Conservation (phyloP, 2,888 invertebrate species). For the Molorchus minor region DNA sequence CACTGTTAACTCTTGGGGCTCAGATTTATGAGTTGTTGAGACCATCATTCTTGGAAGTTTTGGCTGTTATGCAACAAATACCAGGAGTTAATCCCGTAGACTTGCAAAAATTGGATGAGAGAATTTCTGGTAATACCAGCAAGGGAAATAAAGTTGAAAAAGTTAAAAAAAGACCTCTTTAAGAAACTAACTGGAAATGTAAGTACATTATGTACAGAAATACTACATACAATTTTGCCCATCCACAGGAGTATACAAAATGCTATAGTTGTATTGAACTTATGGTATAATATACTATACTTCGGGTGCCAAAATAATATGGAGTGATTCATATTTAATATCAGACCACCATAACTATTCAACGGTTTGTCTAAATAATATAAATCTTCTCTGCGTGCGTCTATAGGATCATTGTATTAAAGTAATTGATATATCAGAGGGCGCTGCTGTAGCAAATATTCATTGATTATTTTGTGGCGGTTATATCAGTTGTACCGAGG, state of each 20-base stretch:
- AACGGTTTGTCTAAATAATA: no score
- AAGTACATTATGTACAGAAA: conserved; percentile 52
- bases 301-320: no score
- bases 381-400: no score
- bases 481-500: no score
- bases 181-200: conserved; percentile 87
- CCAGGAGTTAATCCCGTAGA: conserved; percentile 84
- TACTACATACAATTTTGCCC: conserved; percentile 1
- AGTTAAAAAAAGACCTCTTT: conserved; percentile 88
- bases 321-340: no score
- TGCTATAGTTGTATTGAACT: no score
- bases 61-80: conserved; percentile 78
- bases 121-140: conserved; percentile 72
- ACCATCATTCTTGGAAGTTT: conserved; percentile 77
- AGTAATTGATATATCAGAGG: no score
- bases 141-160: conserved; percentile 87
- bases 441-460: no score
- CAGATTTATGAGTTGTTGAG: conserved; percentile 86
- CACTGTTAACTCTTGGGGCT: conserved; percentile 80
- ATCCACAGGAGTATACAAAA: not conserved
- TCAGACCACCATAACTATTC: no score
- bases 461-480: no score
- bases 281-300: no score
- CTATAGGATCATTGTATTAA: no score
- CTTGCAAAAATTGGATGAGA: conserved; percentile 86